Percentiles rank a stretch among this genome's conserved stretches.
phyloP scores from a whole-genome alignment of 1,140 invertebrate species.

The Apis florea region DNA sequence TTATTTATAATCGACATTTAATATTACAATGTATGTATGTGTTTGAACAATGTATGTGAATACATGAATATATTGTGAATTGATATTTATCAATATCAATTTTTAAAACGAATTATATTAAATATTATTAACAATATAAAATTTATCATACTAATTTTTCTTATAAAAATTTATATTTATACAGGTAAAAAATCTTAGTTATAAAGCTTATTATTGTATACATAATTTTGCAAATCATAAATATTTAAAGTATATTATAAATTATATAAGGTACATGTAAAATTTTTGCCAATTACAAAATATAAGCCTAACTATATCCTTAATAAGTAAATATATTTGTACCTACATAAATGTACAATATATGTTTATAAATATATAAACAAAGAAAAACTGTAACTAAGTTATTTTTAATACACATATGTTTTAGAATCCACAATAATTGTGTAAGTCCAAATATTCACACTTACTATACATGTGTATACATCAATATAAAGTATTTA shows the following conservation, averaged over 20 bases:
- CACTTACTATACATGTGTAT: slow-evolving; percentile 31
- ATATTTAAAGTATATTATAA: slow-evolving; percentile 15
- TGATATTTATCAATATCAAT: background rate
- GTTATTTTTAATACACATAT: slow-evolving; percentile 1
- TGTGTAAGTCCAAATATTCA: background rate
- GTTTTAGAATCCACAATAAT: background rate
- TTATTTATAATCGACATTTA: background rate
- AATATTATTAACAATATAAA: slow-evolving; percentile 12
- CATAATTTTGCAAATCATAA: slow-evolving; percentile 12
- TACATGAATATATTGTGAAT: background rate
- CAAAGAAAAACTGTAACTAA: background rate
- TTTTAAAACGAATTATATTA: background rate
- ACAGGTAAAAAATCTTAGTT: slow-evolving; percentile 31
- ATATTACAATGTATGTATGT: background rate
- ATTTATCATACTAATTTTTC: slow-evolving; percentile 12
- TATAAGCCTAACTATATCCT: slow-evolving; percentile 17
- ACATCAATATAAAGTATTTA: slow-evolving; percentile 14
- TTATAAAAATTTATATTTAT: slow-evolving; percentile 33
- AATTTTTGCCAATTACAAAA: slow-evolving; percentile 26
- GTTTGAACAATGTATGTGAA: background rate
- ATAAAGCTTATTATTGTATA: slow-evolving; percentile 20
- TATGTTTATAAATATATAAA: slow-evolving; percentile 21
- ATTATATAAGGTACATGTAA: slow-evolving; percentile 19
- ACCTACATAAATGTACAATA: slow-evolving; percentile 22
- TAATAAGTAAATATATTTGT: slow-evolving; percentile 30